Evolutionary conservation across 2,888 invertebrate genomes (phyloP).

Genomic region (Troides helena): DNA sequence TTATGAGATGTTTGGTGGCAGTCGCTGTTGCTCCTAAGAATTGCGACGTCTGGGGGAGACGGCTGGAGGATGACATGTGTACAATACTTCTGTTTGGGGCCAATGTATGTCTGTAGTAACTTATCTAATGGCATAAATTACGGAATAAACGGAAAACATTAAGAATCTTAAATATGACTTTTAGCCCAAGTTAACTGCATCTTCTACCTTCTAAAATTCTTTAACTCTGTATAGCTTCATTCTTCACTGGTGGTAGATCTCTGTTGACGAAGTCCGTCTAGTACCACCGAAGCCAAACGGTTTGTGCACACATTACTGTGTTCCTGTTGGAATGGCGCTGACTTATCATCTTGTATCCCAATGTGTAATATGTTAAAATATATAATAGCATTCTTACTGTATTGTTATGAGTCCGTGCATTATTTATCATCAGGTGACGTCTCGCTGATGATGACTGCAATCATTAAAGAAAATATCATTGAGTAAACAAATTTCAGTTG

Average conservation of each 20-base stretch:
- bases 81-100: constrained; percentile 19
- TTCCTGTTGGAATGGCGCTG: too few species aligned
- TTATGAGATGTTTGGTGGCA: constrained; percentile 42
- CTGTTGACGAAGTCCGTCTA: too few species aligned
- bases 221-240: too few species aligned
- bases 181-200: not conserved
- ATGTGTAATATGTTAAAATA: too few species aligned
- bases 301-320: too few species aligned
- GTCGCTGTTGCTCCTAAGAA: constrained; percentile 39
- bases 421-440: not conserved
- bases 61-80: constrained; percentile 32
- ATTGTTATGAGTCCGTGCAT: not conserved
- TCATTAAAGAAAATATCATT: not conserved
- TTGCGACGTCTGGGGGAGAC: constrained; percentile 34
- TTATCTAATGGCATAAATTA: constrained; percentile 3
- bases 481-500: constrained; percentile 1
- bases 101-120: constrained; percentile 21
- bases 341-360: too few species aligned
- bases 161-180: not conserved
- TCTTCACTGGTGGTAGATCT: not conserved
- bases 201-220: too few species aligned
- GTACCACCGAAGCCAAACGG: too few species aligned
- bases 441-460: not conserved
- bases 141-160: not conserved
- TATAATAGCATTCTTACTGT: too few species aligned